Evolutionary conservation across 2,888 invertebrate genomes (phyloP), one percentile per base, ranked within the genome.

Genomic region (Plebejus argus): DNA sequence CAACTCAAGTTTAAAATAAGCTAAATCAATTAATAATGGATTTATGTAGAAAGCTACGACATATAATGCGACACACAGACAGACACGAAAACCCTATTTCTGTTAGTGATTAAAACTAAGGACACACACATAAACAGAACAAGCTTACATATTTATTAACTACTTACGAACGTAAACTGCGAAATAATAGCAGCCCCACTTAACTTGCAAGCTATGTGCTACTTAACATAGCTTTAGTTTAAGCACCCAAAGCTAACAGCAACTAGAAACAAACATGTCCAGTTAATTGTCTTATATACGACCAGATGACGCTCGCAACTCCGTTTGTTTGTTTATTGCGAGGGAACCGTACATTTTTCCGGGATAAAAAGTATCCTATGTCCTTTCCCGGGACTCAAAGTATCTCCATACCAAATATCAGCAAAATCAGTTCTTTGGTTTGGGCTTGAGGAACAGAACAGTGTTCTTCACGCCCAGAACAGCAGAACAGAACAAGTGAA

Each of bases 181-280:
- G 35, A 61, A 76, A 39, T 20, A 76, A 61, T 6, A 76, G 61
- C 61, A 35, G 18, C 20, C 2, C 74, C 28, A 74, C 74, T 74
- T 74, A 53, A 74, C 15, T 74, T 53, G 33, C 74, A 23, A 74
- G 74, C 74, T 56, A 71, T 23, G 56, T 35, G 20, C 23, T 45
- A 71, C 77, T 77, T 71, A 72, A 77, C 78, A 78, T 23, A 78
- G 76, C 70, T 72, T 70, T 49, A 76, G 49, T n/a, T 75, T 76
- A 75, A 70, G 70, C 75, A 39, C 18, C 66, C 76, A 45, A 76
- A 61, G 76, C 53, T 75, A 77, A 70, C 75, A 75, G 74, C 75
- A 56, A 77, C 20, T 74, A 3, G 77, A 77, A 79, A 79, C 75
- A 77, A 78, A 78, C 70, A 77, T 33, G 66, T 75, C 61, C 53